phyloP scores from a whole-genome alignment of 2,888 invertebrate species.

The Cybosia mesomella region DNA sequence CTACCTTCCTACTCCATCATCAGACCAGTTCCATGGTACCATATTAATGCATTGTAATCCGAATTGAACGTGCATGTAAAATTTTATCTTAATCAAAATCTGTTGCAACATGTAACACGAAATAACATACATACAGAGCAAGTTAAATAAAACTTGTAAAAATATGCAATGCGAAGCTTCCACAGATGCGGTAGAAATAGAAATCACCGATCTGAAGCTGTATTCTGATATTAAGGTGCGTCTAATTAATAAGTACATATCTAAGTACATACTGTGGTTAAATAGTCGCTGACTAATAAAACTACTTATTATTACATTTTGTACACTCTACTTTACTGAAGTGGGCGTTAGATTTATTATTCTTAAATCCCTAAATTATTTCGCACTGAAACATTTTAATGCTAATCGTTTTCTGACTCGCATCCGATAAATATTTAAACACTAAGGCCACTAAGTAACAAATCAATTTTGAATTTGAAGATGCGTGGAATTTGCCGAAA shows the following conservation, averaged over 20 bases:
- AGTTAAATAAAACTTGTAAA: too few species aligned
- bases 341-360: background rate
- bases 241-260: background rate
- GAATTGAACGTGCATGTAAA: too few species aligned
- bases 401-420: background rate
- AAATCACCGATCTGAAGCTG: background rate
- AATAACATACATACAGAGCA: too few species aligned
- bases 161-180: too few species aligned
- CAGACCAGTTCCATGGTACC: too few species aligned
- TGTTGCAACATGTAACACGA: too few species aligned
- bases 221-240: background rate
- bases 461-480: background rate
- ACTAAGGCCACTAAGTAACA: slow-evolving; percentile 1
- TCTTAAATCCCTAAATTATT: slow-evolving; percentile 1
- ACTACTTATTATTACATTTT: too few species aligned
- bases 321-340: background rate
- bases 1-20: too few species aligned
- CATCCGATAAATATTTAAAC: slow-evolving; percentile 1
- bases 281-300: background rate
- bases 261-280: background rate
- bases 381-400: background rate
- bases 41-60: too few species aligned
- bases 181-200: too few species aligned
- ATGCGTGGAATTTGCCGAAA: background rate
- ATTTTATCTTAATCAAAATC: too few species aligned